Percentiles rank a stretch among this genome's conserved stretches.
These are phyloP conservation scores for Limnephilus lunatus DNA, from an alignment of 2,888 invertebrate species.

Conservation along the genomic window DNA sequence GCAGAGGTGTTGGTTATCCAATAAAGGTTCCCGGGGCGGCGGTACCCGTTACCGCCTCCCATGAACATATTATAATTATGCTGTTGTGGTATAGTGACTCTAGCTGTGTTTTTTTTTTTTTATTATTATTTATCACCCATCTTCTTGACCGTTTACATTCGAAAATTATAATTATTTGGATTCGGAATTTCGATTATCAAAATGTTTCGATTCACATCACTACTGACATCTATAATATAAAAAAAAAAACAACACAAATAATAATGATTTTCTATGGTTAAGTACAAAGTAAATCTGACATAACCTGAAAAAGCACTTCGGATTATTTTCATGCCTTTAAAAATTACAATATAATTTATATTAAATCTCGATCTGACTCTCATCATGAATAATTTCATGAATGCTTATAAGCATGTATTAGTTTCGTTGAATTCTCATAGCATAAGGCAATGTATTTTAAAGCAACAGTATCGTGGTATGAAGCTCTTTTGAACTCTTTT, in stretches of 20 bases:
- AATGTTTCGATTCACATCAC: not conserved
- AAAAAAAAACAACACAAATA: not conserved
- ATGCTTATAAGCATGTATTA: conserved; percentile 27
- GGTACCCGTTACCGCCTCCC: no score
- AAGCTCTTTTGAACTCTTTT: not conserved
- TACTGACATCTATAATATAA: not conserved
- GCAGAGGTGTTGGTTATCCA: no score
- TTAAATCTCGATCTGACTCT: not conserved
- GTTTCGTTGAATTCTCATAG: not conserved
- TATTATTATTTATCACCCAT: no score
- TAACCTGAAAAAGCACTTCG: not conserved
- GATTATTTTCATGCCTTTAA: not conserved
- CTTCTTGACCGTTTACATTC: no score
- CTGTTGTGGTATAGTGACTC: no score
- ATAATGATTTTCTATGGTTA: not conserved
- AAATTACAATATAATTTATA: not conserved
- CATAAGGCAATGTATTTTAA: conserved; percentile 14
- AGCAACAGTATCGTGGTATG: conserved; percentile 27
- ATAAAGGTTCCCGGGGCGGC: no score
- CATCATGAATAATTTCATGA: conserved; percentile 36
- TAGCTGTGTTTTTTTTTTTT: no score
- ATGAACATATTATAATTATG: no score
- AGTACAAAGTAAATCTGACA: not conserved
- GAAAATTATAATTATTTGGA: no score
- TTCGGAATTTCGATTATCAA: not conserved